Evolutionary conservation across 2,888 invertebrate species (phyloP).

Genomic region (Synergus itoensis): DNA sequence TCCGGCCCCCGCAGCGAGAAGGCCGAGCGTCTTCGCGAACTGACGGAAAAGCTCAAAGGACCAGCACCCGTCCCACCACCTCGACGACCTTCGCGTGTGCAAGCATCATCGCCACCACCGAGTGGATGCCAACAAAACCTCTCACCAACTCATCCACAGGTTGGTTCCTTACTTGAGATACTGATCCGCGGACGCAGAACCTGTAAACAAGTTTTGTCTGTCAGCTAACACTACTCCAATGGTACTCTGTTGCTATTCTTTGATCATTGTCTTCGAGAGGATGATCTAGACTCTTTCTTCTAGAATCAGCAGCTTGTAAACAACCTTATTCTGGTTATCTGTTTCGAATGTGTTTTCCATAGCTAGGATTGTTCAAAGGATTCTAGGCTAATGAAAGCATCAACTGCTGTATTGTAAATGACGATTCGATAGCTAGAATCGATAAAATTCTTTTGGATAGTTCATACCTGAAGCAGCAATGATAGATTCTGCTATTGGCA

Average conservation of each 20-base stretch:
- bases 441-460: too few species aligned
- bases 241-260: not conserved
- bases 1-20: constrained; percentile 81
- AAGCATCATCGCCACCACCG: constrained; percentile 73
- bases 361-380: not conserved
- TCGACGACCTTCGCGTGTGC: constrained; percentile 71
- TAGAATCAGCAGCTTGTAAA: too few species aligned
- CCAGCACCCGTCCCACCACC: constrained; percentile 77
- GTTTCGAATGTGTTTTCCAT: not conserved
- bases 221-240: not conserved
- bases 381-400: too few species aligned
- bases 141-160: constrained; percentile 78
- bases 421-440: too few species aligned
- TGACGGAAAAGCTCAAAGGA: constrained; percentile 89
- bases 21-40: constrained; percentile 86
- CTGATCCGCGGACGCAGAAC: not conserved
- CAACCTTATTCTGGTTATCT: not conserved
- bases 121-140: constrained; percentile 62
- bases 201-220: constrained; percentile 1
- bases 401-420: too few species aligned
- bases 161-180: constrained; percentile 59
- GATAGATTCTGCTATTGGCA: too few species aligned
- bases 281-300: not conserved
- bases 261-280: not conserved
- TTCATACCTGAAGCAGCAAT: too few species aligned